Evolutionary conservation across 1,140 invertebrate genomes (phyloP), one percentile per base, ranked within the genome.

Genomic region (Pollicipes pollicipes): DNA sequence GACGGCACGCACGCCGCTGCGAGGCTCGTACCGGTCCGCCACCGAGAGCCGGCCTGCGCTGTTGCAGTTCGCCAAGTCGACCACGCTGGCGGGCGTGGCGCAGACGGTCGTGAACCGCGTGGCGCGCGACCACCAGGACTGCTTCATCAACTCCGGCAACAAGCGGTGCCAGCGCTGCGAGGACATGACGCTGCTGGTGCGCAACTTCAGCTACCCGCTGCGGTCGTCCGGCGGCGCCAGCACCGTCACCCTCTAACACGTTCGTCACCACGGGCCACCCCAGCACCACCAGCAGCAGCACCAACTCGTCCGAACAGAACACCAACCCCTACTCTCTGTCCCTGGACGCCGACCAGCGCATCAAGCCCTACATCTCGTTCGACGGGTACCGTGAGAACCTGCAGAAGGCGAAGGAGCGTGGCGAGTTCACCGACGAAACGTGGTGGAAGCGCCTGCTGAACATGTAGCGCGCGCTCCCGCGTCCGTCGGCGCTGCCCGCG

Each of bases 91-190:
- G 35, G 87, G 88, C 30, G 90, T 94, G 45, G 90, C 90, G 45
- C 91, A 95, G 81, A 88, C 89, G 3, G 90, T 93, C 0, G 86
- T 95, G 0, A 88, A 94, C 76, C 90, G 90, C 81, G 86, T 91
- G 16, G 89, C 90, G 8, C 81, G 90, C 68, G 85, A 90, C 70
- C 92, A 95, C 77, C 88, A 92, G 73, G 89, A 93, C 70, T 84
- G 85, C 70, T 92, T 86, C 75, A 87, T 90, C 76, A 74, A 70
- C 37, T 69, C 75, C 31, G 70, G 77, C 73, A 68, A 74, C 68
- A 63, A 75, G 71, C 32, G 75, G 26, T 83, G 80, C 70, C 78
- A 80, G 28, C 85, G 85, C 76, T 78, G 88, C 66, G 88, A 90
- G 72, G 89, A 92, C 76, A 90, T 95, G 73, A 93, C 90, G 0